Base-by-base conservation (phyloP, 2,113 vertebrate genomes). In the Mystacornis crossleyi region DNA sequence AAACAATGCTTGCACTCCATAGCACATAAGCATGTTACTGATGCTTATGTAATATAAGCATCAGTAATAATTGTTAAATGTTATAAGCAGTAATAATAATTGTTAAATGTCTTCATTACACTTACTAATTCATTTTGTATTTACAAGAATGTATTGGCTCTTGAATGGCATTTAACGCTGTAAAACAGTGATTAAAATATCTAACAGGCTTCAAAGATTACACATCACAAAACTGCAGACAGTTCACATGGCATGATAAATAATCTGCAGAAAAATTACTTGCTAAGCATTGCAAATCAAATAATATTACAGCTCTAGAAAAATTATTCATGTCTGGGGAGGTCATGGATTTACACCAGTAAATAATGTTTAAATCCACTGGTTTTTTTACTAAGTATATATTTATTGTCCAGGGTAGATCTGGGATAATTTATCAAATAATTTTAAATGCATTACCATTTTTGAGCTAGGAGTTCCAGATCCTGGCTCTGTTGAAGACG, bases 271-370 rank as follows among this genome's bases (percentile, higher is more conserved):
- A 51, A 88, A 77, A 85, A 71, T 10, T 31, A 95, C 77, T 96
- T 90, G 67, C 36, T 75, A 67, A 71, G 43, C 36, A 71, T 50
- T 93, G 58, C 58, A 93, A 96, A 95, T 95, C 67, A 93, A 92
- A 81, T 78, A 64, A 54, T 61, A 54, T 58, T 82, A 48, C 79
- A 90, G 51, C 26, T 67, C 31, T 50, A 65, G 72, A 93, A 95
- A 95, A 95, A 77, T 51, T 48, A 93, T 25, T 86, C 4, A 3
- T 2, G 5, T 78, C 33, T 84, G 23, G 31, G 0, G 1, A 54
- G 54, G 47, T 43, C 2, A 13, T 40, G 40, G 2, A 40, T 84
- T 77, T 66, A 34, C 23, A 48, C 16, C 40, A 65, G 43, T 77
- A 92, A 93, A 88, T 83, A 80, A 88, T 29, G 14, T 66, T 70